Conservation (phyloP, 2,888 invertebrate species). For the Lymantria dispar region DNA sequence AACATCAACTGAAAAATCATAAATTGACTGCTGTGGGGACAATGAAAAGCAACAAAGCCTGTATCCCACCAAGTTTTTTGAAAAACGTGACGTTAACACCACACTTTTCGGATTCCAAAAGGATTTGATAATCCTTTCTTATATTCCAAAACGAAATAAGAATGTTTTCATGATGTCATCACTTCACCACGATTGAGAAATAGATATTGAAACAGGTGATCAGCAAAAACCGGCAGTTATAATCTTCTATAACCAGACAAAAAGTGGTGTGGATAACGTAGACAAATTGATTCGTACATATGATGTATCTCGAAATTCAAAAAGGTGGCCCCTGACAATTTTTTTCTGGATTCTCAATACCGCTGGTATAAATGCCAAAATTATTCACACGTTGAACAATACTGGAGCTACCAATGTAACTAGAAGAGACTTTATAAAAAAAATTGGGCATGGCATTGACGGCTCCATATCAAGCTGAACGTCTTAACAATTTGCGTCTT, state of each 20-base stretch:
- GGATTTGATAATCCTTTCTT: slow-evolving; percentile 3
- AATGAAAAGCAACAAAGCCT: slow-evolving; percentile 1
- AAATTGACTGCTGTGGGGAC: slow-evolving; percentile 3
- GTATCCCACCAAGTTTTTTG: slow-evolving; percentile 7
- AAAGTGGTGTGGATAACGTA: neutral
- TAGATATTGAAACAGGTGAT: slow-evolving; percentile 3
- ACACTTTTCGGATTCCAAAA: slow-evolving; percentile 10
- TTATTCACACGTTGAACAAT: neutral
- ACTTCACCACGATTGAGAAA: slow-evolving; percentile 4
- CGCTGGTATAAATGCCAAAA: neutral
- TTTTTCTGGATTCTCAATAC: neutral
- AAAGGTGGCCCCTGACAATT: neutral
- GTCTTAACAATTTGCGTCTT: neutral
- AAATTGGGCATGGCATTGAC: neutral
- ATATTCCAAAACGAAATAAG: slow-evolving; percentile 4
- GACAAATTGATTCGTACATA: neutral
- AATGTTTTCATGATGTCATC: slow-evolving; percentile 3
- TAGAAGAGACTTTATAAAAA: neutral
- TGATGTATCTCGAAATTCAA: neutral
- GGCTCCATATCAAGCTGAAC: neutral
- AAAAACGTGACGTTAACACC: slow-evolving; percentile 3
- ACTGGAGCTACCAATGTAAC: neutral
- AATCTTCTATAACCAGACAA: neutral
- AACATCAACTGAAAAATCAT: slow-evolving; percentile 2
- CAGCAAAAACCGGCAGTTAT: neutral